Percentiles rank a stretch among this genome's conserved stretches.
phyloP scores from a whole-genome alignment of 2,797 vertebrate genomes.

The Sebastes taczanowskii region DNA sequence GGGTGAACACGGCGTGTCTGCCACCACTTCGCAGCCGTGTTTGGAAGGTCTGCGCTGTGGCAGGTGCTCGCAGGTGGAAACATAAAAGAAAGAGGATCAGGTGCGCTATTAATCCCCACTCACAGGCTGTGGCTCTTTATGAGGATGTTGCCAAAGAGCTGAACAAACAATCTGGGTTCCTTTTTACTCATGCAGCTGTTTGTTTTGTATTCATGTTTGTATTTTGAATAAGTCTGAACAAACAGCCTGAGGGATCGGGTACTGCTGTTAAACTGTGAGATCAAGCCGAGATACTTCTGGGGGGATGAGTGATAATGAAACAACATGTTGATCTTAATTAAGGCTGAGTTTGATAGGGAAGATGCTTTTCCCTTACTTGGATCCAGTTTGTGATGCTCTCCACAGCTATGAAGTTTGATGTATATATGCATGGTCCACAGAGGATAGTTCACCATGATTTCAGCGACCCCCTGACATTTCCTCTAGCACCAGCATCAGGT shows the following conservation, averaged over 20 bases:
- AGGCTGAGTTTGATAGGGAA: not conserved
- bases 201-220: not conserved
- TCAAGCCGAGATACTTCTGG: not conserved
- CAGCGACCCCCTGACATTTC: too few relatives aligned
- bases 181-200: constrained; percentile 13
- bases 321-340: not conserved
- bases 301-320: not conserved
- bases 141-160: constrained; percentile 30
- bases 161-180: constrained; percentile 32
- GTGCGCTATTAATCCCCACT: constrained; percentile 27
- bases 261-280: not conserved
- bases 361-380: not conserved
- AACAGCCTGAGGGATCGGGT: not conserved
- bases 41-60: constrained; percentile 1
- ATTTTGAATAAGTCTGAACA: constrained; percentile 5
- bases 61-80: constrained; percentile 5
- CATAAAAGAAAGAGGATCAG: constrained; percentile 15
- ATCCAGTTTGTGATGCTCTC: not conserved
- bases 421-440: not conserved
- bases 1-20: not conserved
- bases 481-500: not conserved
- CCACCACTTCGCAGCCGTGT: not conserved
- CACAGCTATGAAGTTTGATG: not conserved
- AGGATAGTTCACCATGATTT: not conserved
- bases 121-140: not conserved